Evolutionary conservation across 2,888 invertebrate species (phyloP).

Genomic region (Phortica magna): DNA sequence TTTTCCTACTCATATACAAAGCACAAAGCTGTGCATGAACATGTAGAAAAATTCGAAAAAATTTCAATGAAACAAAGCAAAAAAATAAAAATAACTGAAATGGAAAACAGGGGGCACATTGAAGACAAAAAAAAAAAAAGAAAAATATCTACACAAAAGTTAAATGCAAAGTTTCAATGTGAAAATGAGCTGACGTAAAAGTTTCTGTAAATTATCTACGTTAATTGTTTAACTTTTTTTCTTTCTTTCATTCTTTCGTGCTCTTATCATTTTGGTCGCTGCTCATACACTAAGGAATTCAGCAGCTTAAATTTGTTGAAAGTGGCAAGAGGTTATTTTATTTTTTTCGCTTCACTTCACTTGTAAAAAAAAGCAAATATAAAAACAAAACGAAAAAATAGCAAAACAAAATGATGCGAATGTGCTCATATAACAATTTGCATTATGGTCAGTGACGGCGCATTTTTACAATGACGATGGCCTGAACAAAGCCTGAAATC

Average conservation of each 20-base stretch:
- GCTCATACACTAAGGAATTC: neutral
- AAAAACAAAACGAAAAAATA: neutral
- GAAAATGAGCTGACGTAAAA: slow-evolving; percentile 66
- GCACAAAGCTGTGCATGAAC: neutral
- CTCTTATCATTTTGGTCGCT: neutral
- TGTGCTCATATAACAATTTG: slow-evolving; percentile 28
- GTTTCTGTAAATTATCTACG: slow-evolving; percentile 64
- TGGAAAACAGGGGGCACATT: slow-evolving; percentile 53
- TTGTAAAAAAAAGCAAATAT: neutral
- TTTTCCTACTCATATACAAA: neutral
- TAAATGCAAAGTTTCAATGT: slow-evolving; percentile 67
- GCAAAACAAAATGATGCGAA: neutral
- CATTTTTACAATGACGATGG: neutral
- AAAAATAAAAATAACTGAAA: slow-evolving; percentile 56
- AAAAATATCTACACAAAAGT: slow-evolving; percentile 51
- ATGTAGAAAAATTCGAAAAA: neutral
- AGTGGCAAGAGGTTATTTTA: slow-evolving; percentile 17
- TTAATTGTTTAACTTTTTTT: slow-evolving; percentile 65
- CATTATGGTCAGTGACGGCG: slow-evolving; percentile 22
- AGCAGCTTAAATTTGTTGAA: neutral
- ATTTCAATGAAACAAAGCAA: slow-evolving; percentile 32
- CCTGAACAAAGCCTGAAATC: neutral
- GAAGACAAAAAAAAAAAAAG: slow-evolving; percentile 38
- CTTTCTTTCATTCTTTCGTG: slow-evolving; percentile 35
- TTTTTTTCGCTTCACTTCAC: slow-evolving; percentile 30